Conservation (phyloP, 2,888 invertebrate species). For the Nemurella pictetii region DNA sequence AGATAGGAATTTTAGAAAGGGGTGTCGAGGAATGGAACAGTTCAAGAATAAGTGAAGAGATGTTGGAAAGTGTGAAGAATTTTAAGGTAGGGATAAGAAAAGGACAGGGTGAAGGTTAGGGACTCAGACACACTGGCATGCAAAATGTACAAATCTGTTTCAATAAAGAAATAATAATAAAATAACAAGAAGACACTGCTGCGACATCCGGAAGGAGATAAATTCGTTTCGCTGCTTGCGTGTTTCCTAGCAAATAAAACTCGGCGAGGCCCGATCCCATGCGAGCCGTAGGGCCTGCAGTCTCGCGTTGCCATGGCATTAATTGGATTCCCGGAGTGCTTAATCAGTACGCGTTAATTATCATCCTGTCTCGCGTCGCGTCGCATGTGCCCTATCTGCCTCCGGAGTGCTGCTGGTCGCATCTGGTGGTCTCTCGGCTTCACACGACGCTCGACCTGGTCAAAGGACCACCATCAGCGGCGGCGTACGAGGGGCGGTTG, state of each 20-base stretch:
- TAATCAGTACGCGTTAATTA: neutral
- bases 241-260: neutral
- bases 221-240: neutral
- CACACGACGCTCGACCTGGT: neutral
- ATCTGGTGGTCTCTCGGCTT: too few relatives aligned
- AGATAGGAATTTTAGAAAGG: too few relatives aligned
- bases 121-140: too few relatives aligned
- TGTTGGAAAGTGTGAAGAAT: too few relatives aligned
- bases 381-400: neutral
- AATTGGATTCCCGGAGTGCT: neutral
- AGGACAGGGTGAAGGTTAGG: too few relatives aligned
- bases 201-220: neutral
- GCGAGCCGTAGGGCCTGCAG: neutral
- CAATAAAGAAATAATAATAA: too few relatives aligned
- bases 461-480: neutral
- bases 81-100: too few relatives aligned
- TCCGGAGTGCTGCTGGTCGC: neutral
- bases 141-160: too few relatives aligned
- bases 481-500: neutral
- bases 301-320: neutral
- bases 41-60: too few relatives aligned
- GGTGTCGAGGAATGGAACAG: too few relatives aligned
- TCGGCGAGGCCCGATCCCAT: neutral
- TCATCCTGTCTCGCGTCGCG: neutral
- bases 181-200: too few relatives aligned